Evolutionary conservation across 2,888 invertebrate genomes (phyloP).

Genomic region (Megalurothrips usitatus): DNA sequence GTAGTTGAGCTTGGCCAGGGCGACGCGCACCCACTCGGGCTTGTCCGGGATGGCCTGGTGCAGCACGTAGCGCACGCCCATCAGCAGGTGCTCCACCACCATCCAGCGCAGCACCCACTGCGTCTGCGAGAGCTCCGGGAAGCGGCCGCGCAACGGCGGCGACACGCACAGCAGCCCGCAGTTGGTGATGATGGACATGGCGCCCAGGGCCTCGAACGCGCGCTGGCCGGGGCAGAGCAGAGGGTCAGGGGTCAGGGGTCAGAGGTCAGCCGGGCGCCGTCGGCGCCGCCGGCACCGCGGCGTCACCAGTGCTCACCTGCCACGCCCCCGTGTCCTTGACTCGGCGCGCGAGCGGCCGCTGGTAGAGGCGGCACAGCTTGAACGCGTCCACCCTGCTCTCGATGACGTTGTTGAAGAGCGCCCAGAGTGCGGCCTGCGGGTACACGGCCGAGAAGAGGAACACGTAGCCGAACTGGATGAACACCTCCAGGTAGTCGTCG

Average conservation of each 20-base stretch:
- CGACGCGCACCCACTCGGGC: conserved; percentile 62
- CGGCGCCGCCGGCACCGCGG: too few species aligned
- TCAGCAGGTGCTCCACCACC: conserved; percentile 62
- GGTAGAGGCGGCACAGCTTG: conserved; percentile 65
- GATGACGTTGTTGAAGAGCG: conserved; percentile 66
- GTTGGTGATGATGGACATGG: conserved; percentile 67
- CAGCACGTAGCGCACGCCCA: conserved; percentile 60
- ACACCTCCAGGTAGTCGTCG: conserved; percentile 73
- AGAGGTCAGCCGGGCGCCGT: too few species aligned
- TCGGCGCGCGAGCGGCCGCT: conserved; percentile 61
- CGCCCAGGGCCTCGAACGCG: conserved; percentile 63
- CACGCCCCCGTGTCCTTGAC: conserved; percentile 71
- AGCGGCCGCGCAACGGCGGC: conserved; percentile 54
- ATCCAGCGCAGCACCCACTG: conserved; percentile 61
- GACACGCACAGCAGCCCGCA: conserved; percentile 67
- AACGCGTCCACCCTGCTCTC: conserved; percentile 71
- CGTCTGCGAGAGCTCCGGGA: conserved; percentile 43
- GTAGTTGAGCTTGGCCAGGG: conserved; percentile 57
- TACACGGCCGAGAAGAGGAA: conserved; percentile 72
- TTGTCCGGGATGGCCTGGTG: conserved; percentile 66
- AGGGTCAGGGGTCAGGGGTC: conserved; percentile 3
- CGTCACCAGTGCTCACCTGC: too few species aligned
- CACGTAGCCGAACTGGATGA: conserved; percentile 74
- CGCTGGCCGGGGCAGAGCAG: conserved; percentile 44
- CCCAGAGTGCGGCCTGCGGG: conserved; percentile 70